phyloP scores from a whole-genome alignment of 2,113 vertebrate species.

The Desmodus rotundus region DNA sequence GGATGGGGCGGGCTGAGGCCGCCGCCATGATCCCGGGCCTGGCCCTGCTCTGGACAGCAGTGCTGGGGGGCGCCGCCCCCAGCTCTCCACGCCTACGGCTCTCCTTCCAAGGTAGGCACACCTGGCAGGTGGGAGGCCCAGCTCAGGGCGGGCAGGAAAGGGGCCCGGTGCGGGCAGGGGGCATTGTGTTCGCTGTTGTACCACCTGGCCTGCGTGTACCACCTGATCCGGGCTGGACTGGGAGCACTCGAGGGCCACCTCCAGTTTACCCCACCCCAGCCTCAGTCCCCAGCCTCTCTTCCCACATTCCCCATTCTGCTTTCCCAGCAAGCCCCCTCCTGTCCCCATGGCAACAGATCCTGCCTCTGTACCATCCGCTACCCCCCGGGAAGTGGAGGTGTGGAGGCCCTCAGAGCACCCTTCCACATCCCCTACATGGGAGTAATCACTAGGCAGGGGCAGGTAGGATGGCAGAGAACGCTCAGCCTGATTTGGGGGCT shows the following conservation, averaged over 20 bases:
- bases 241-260: background rate
- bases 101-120: constrained; percentile 75
- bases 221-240: background rate
- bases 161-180: background rate
- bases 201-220: background rate
- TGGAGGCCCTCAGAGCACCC: background rate
- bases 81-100: constrained; percentile 69
- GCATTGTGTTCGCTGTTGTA: background rate
- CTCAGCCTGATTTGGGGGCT: background rate
- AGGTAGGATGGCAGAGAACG: background rate
- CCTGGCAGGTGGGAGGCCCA: background rate
- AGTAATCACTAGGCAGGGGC: background rate
- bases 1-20: constrained; percentile 48
- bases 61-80: background rate
- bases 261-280: constrained; percentile 41
- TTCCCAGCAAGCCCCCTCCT: constrained; percentile 14
- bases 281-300: background rate
- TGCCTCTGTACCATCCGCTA: background rate
- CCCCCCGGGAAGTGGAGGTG: background rate
- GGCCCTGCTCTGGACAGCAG: constrained; percentile 59
- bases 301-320: constrained; percentile 18
- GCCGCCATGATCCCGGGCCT: constrained; percentile 67
- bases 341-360: constrained; percentile 53
- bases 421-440: background rate
- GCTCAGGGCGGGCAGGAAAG: background rate